These are phyloP conservation scores for Eudemis profundana DNA, from an alignment of 2,888 invertebrate species.

Conservation along the genomic window DNA sequence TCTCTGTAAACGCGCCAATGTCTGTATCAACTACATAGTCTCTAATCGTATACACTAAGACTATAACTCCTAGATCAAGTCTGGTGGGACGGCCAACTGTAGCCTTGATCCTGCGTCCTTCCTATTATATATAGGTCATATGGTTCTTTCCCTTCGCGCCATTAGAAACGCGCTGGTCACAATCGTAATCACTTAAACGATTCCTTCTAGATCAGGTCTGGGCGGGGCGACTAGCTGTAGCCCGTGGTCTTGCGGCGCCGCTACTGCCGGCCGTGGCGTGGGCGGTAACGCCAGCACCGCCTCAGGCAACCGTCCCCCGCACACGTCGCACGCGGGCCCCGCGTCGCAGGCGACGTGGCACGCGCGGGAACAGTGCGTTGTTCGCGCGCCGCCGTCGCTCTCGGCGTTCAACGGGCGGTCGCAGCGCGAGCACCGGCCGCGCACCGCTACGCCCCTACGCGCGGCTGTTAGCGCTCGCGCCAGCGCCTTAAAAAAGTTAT, in stretches of 20 bases:
- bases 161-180: no score
- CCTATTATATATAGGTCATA: no score
- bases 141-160: no score
- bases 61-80: no score
- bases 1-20: no score
- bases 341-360: constrained; percentile 63
- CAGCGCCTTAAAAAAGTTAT: constrained; percentile 44
- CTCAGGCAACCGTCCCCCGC: constrained; percentile 61
- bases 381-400: constrained; percentile 55
- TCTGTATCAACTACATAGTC: no score
- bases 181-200: constrained; percentile 59
- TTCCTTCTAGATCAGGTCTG: constrained; percentile 75
- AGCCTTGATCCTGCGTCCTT: no score
- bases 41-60: no score
- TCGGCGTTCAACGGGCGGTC: constrained; percentile 47
- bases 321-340: constrained; percentile 68
- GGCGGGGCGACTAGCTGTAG: constrained; percentile 72
- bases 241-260: constrained; percentile 56
- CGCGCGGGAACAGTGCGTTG: constrained; percentile 73
- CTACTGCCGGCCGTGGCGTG: constrained; percentile 49
- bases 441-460: constrained; percentile 65
- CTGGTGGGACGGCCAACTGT: no score
- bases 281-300: constrained; percentile 51
- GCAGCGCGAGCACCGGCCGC: constrained; percentile 68
- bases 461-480: constrained; percentile 66